phyloP scores from a whole-genome alignment of 1,140 invertebrate genomes.

The Aphaenogaster floridana region DNA sequence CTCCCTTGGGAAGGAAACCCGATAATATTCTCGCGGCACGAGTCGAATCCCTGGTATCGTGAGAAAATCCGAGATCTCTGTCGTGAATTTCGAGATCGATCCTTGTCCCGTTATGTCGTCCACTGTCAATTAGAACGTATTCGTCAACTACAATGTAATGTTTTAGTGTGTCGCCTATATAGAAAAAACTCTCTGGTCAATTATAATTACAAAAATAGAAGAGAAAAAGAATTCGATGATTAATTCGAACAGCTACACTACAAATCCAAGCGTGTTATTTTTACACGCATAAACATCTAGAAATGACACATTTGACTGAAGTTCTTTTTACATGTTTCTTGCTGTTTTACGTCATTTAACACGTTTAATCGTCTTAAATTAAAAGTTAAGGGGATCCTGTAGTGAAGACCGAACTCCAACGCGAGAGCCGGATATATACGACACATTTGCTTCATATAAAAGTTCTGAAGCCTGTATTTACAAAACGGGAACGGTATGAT shows the following conservation, averaged over 20 bases:
- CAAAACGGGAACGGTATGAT: too few species aligned
- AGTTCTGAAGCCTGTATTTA: too few species aligned
- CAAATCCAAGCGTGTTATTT: too few species aligned
- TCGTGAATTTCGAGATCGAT: constrained; percentile 55
- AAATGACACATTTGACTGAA: too few species aligned
- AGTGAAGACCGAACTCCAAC: too few species aligned
- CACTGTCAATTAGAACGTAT: constrained; percentile 1
- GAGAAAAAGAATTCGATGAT: background rate
- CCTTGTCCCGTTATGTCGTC: background rate
- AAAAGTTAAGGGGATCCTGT: too few species aligned
- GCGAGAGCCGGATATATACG: too few species aligned
- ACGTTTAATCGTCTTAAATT: too few species aligned
- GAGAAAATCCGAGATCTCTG: constrained; percentile 63
- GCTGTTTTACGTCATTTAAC: too few species aligned
- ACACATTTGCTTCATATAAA: too few species aligned
- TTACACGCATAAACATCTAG: too few species aligned
- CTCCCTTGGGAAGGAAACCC: constrained; percentile 70
- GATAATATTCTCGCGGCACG: constrained; percentile 58
- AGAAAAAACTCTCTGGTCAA: background rate
- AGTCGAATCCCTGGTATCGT: constrained; percentile 60
- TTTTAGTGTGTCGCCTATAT: background rate
- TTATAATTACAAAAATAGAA: background rate
- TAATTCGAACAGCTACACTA: background rate
- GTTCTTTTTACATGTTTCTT: too few species aligned
- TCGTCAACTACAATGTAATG: background rate